A percentile compares a stretch with the other conserved stretches of the same genome.
phyloP scores from a whole-genome alignment of 1,140 invertebrate genomes.

The Riptortus pedestris region DNA sequence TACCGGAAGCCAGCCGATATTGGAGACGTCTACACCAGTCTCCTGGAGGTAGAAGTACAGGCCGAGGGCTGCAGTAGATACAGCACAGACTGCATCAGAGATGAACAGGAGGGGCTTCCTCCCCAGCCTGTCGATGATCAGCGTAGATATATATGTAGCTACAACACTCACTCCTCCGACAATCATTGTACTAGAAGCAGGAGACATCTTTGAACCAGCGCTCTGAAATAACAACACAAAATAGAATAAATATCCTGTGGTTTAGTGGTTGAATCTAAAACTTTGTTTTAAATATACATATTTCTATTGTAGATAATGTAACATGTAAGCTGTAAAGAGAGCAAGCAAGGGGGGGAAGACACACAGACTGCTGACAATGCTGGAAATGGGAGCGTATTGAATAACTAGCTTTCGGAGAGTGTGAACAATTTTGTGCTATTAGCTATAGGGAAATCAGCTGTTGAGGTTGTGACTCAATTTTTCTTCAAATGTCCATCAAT shows the following conservation, averaged over 20 bases:
- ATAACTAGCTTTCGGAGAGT: too few relatives aligned
- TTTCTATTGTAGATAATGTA: too few relatives aligned
- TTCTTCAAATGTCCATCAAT: too few relatives aligned
- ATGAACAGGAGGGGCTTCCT: slow-evolving; percentile 56
- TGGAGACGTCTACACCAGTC: slow-evolving; percentile 33
- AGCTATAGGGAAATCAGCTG: too few relatives aligned
- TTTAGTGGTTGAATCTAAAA: not conserved
- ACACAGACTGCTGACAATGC: too few relatives aligned
- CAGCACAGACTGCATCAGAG: slow-evolving; percentile 52
- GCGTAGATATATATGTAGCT: slow-evolving; percentile 53
- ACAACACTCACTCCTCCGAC: slow-evolving; percentile 67
- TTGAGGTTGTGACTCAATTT: too few relatives aligned
- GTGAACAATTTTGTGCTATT: too few relatives aligned
- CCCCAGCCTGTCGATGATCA: slow-evolving; percentile 59
- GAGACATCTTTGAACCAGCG: slow-evolving; percentile 46
- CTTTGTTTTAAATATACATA: too few relatives aligned
- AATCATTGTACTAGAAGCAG: slow-evolving; percentile 53
- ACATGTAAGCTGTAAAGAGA: too few relatives aligned
- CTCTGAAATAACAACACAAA: slow-evolving; percentile 31
- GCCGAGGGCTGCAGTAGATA: slow-evolving; percentile 49
- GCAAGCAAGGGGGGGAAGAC: too few relatives aligned
- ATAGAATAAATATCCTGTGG: not conserved
- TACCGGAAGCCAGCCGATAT: slow-evolving; percentile 47
- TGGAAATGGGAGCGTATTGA: too few relatives aligned
- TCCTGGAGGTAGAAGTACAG: slow-evolving; percentile 51